Conservation (phyloP, 2,113 vertebrate species). For the Rafetus swinhoei region DNA sequence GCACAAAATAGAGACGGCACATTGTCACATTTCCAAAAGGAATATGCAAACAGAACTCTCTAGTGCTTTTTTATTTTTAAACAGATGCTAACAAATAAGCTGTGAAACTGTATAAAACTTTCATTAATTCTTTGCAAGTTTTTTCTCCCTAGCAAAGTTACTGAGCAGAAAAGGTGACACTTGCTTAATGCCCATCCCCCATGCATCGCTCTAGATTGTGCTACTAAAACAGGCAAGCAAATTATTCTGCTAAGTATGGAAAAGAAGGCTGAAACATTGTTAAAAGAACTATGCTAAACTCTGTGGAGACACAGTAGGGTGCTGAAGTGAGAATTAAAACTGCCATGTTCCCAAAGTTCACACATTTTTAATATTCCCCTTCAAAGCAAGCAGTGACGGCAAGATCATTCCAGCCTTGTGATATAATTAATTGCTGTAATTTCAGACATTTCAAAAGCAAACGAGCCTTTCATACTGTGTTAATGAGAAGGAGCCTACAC, state of each 20-base stretch:
- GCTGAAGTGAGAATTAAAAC: slow-evolving; percentile 71
- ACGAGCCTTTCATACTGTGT: slow-evolving; percentile 10
- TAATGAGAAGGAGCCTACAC: slow-evolving; percentile 30
- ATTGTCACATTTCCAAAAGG: background rate
- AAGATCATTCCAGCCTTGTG: slow-evolving; percentile 40
- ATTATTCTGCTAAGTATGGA: slow-evolving; percentile 17
- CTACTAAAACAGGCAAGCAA: slow-evolving; percentile 22
- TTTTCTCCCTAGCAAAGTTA: background rate
- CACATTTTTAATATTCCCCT: slow-evolving; percentile 49
- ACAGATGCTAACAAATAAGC: background rate
- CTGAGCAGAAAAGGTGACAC: background rate
- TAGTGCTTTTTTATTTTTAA: background rate
- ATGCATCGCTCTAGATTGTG: background rate
- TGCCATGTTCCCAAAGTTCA: slow-evolving; percentile 40
- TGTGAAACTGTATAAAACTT: slow-evolving; percentile 18
- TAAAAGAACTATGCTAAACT: slow-evolving; percentile 14
- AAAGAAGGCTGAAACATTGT: slow-evolving; percentile 31
- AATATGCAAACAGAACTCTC: background rate
- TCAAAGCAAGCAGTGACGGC: slow-evolving; percentile 55
- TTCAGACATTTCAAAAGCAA: slow-evolving; percentile 65
- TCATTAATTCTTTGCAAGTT: slow-evolving; percentile 1
- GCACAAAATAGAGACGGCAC: background rate
- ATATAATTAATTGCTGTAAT: slow-evolving; percentile 67
- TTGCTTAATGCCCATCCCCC: background rate
- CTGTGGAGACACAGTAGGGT: slow-evolving; percentile 56